Conservation (phyloP, 2,113 vertebrate genomes). For the Genyomyrus donnyi region DNA sequence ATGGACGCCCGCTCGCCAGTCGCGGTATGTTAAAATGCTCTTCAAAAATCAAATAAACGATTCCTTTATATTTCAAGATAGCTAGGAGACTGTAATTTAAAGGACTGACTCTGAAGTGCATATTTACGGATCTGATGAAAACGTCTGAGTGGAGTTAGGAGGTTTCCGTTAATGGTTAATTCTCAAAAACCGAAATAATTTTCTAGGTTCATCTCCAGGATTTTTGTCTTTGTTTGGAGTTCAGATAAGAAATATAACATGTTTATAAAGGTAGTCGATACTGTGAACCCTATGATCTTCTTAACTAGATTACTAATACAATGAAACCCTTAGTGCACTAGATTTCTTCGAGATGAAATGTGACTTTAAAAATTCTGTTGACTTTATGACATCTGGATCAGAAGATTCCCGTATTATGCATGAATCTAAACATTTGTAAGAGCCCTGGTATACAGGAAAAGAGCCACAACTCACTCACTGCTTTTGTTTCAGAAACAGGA, state of each 20-base stretch:
- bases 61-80: background rate
- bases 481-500: conserved; percentile 12
- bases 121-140: background rate
- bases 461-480: background rate
- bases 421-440: background rate
- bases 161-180: background rate
- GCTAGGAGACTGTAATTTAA: background rate
- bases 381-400: background rate
- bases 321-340: background rate
- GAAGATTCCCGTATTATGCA: background rate
- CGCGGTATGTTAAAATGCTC: background rate
- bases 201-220: background rate
- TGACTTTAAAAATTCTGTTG: background rate
- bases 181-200: background rate
- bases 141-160: background rate
- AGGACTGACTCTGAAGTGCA: background rate
- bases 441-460: background rate
- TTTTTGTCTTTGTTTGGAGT: background rate
- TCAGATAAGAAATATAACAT: background rate
- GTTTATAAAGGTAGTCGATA: background rate
- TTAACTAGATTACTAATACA: background rate
- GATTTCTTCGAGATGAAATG: background rate
- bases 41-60: background rate
- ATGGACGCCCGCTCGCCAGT: background rate
- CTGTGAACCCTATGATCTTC: background rate